Percentiles rank a stretch among this genome's conserved stretches.
Evolutionary conservation across 2,888 invertebrate species (phyloP).

Genomic region (Acanthosepion pharaonis): DNA sequence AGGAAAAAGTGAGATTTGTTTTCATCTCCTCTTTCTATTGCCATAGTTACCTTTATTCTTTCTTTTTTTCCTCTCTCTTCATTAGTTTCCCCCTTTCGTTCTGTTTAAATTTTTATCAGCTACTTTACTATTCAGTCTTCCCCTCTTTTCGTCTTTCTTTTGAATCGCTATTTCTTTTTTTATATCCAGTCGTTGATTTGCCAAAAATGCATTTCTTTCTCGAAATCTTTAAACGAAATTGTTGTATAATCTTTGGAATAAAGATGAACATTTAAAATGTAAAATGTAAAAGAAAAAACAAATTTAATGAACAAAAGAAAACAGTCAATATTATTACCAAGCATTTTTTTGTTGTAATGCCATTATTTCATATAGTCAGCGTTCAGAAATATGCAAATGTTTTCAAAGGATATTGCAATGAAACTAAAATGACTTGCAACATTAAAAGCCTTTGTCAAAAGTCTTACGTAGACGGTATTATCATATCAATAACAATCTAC

Average conservation of each 20-base stretch:
- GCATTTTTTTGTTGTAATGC: background rate
- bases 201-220: too few relatives aligned
- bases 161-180: too few relatives aligned
- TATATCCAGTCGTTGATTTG: too few relatives aligned
- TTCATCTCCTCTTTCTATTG: too few relatives aligned
- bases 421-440: background rate
- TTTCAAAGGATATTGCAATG: background rate
- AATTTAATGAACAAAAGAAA: background rate
- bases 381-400: background rate
- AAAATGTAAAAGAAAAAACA: too few relatives aligned
- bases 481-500: background rate
- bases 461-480: background rate
- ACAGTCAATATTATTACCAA: background rate
- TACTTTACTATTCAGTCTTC: too few relatives aligned
- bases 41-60: too few relatives aligned
- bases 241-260: background rate
- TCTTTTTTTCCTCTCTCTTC: too few relatives aligned
- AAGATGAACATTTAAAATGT: background rate
- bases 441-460: background rate
- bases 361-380: background rate
- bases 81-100: too few relatives aligned
- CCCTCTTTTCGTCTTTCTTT: too few relatives aligned
- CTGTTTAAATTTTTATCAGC: too few relatives aligned
- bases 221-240: background rate
- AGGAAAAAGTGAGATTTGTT: too few relatives aligned